Evolutionary conservation across 2,797 vertebrate species (phyloP).

Genomic region (Thripadectes ignobilis): DNA sequence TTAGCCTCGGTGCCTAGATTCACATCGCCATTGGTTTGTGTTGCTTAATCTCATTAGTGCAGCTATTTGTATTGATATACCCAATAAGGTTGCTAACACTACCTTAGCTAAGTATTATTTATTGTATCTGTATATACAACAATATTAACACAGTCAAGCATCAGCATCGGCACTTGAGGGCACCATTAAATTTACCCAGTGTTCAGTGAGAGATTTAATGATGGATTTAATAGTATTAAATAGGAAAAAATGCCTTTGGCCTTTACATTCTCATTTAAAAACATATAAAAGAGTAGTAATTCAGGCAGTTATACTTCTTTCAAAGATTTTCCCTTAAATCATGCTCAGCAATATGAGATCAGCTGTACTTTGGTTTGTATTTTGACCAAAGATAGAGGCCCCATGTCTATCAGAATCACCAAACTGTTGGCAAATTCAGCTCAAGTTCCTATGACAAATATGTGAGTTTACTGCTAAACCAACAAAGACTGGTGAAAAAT

Average conservation of each 20-base stretch:
- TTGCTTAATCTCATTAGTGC: slow-evolving; percentile 74
- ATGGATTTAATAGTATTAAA: slow-evolving; percentile 81
- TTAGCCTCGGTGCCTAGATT: slow-evolving; percentile 43
- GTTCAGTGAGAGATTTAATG: slow-evolving; percentile 79
- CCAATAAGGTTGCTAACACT: slow-evolving; percentile 64
- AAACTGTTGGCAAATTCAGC: slow-evolving; percentile 32
- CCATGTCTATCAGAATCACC: slow-evolving; percentile 23
- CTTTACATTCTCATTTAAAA: slow-evolving; percentile 81
- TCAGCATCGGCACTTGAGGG: slow-evolving; percentile 73
- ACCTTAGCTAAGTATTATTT: slow-evolving; percentile 80
- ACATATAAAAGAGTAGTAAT: slow-evolving; percentile 80
- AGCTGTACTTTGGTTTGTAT: slow-evolving; percentile 5
- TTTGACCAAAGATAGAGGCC: slow-evolving; percentile 43
- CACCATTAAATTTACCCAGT: slow-evolving; percentile 79
- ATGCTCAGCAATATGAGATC: slow-evolving; percentile 56
- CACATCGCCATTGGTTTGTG: slow-evolving; percentile 52
- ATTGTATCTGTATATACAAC: slow-evolving; percentile 77
- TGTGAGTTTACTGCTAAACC: not conserved
- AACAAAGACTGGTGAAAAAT: not conserved
- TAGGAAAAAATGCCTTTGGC: slow-evolving; percentile 78
- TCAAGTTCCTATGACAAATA: not conserved
- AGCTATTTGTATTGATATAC: slow-evolving; percentile 73
- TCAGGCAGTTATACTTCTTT: slow-evolving; percentile 74
- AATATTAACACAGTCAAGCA: slow-evolving; percentile 80
- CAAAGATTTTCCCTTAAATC: slow-evolving; percentile 78